These are phyloP conservation scores for Erpetoichthys calabaricus DNA, from an alignment of 2,797 vertebrate species.

Conservation along the genomic window DNA sequence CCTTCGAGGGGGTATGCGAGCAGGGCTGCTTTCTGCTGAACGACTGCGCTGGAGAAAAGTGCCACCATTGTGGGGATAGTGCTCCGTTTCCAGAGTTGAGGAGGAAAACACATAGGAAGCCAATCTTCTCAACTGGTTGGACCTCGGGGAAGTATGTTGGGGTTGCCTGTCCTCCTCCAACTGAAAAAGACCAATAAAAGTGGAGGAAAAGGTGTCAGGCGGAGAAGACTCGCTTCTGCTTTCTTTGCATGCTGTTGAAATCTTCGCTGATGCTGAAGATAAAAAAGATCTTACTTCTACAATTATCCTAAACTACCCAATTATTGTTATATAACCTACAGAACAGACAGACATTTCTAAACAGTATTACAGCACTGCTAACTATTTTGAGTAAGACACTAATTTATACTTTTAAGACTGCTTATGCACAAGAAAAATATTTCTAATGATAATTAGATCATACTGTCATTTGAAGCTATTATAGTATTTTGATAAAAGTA, in stretches of 20 bases:
- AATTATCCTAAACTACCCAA: no score
- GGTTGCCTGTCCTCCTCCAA: slow-evolving; percentile 82
- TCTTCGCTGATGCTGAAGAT: slow-evolving; percentile 13
- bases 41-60: slow-evolving; percentile 97
- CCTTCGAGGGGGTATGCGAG: slow-evolving; percentile 68
- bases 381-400: no score
- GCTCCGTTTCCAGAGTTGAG: slow-evolving; percentile 94
- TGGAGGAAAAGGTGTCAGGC: slow-evolving; percentile 68
- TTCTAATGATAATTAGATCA: no score
- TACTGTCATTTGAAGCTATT: no score
- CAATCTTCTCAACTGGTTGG: slow-evolving; percentile 95
- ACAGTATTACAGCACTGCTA: no score
- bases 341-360: no score
- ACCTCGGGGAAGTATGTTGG: slow-evolving; percentile 78
- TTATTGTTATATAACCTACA: no score
- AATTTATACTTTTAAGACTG: no score
- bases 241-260: slow-evolving; percentile 14
- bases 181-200: slow-evolving; percentile 92
- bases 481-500: no score
- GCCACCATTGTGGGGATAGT: slow-evolving; percentile 77
- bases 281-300: neutral
- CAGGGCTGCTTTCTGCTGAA: slow-evolving; percentile 94
- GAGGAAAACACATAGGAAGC: slow-evolving; percentile 98
- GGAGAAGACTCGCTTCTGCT: slow-evolving; percentile 54
- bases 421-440: no score